Evolutionary conservation across 2,888 invertebrate species (phyloP), one percentile per base, ranked within the genome.

Genomic region (Saturnia japonica): DNA sequence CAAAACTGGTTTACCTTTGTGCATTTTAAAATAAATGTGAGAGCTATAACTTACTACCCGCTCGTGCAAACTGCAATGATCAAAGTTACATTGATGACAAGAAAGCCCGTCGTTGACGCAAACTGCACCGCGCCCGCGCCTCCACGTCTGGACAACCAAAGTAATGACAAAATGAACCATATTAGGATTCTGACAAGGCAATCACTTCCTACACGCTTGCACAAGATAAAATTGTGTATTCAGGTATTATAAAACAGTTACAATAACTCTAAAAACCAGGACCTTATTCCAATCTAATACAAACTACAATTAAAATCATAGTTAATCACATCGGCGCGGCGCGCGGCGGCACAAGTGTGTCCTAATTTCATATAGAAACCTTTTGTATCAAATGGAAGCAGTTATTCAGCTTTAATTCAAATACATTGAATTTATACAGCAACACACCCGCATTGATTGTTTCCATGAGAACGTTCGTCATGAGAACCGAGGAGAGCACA

Each of bases 401-500:
- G 77, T 78, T 78, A 83, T 81, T 81, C 78, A 77, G 82, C 78
- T 78, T 81, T 79, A 82, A 80, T 79, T 82, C 80, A 82, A 78
- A 85, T 81, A 78, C 80, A 84, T 86, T 86, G 80, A 84, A 84
- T 85, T 82, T 67, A 81, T 87, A 83, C 84, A 85, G 85, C 78
- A 82, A 80, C 82, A 82, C 84, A 82, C 86, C 85, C 85, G 87
- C 88, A 87, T 87, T 84, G 82, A 90, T 90, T 90, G 88, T 90
- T 90, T 89, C 85, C 88, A 90, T 90, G 90, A 86, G 90, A 90
- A 88, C 82, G 80, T 85, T 86, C 85, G 80, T 81, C 88, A 90
- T 89, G 90, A 85, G 91, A 91, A 90, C 85, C 77, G 79, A 82
- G 80, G 84, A 85, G 85, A 81, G 84, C 80, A 81, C 78, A 80